A percentile compares a stretch with the other conserved stretches of the same genome.
phyloP scores from a whole-genome alignment of 2,888 invertebrate species.

The Galerucella pusilla region DNA sequence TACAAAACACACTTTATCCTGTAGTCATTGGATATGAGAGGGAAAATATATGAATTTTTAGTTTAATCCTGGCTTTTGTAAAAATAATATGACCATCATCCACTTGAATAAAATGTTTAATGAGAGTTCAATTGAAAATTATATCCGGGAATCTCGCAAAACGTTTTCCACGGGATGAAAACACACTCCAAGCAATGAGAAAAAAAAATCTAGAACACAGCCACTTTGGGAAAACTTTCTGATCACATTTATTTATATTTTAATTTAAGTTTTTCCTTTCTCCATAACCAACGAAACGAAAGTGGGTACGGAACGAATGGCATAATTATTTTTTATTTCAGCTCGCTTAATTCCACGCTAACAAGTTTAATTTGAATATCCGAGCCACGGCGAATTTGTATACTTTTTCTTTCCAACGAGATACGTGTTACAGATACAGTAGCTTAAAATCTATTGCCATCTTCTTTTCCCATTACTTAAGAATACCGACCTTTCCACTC shows the following conservation, averaged over 20 bases:
- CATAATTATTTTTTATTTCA: slow-evolving; percentile 32
- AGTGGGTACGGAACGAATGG: slow-evolving; percentile 17
- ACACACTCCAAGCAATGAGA: slow-evolving; percentile 7
- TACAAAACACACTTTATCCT: no score
- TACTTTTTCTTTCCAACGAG: slow-evolving; percentile 6
- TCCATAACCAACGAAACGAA: slow-evolving; percentile 5
- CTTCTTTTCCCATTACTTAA: no score
- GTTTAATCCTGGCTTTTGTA: background rate
- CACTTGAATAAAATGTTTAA: no score
- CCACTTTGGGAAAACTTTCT: slow-evolving; percentile 30
- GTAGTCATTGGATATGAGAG: no score
- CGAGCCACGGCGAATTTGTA: background rate
- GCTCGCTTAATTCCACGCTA: slow-evolving; percentile 23
- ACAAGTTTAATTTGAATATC: slow-evolving; percentile 23
- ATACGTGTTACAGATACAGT: background rate
- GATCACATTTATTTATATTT: slow-evolving; percentile 33
- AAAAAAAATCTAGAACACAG: slow-evolving; percentile 18
- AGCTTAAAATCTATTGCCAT: no score
- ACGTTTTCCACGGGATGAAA: slow-evolving; percentile 19
- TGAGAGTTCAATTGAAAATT: slow-evolving; percentile 15
- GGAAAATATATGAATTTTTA: no score
- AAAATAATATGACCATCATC: background rate
- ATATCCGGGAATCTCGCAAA: slow-evolving; percentile 12
- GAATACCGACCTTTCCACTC: no score
- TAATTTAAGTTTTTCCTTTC: slow-evolving; percentile 25